phyloP scores from a whole-genome alignment of 2,888 invertebrate genomes.

The Agrilus mali region DNA sequence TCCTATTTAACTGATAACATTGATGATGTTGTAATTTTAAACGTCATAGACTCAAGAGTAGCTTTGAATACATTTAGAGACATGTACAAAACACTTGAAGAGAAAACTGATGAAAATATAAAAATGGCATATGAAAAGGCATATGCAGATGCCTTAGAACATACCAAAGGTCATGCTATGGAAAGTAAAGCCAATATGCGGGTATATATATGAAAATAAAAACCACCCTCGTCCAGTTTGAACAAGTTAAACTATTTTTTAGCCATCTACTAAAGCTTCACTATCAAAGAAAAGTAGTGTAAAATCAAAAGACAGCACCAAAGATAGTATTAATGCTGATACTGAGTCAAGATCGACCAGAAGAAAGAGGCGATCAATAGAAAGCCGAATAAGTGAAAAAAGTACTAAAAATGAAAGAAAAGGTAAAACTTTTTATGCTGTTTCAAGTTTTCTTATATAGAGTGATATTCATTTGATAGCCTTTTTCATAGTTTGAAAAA shows the following conservation, averaged over 20 bases:
- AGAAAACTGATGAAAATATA: constrained; percentile 12
- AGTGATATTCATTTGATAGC: no score
- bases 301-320: constrained; percentile 4
- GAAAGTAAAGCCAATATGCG: constrained; percentile 2
- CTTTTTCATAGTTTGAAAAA: no score
- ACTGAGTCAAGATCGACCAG: neutral
- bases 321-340: constrained; percentile 1
- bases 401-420: no score
- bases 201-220: no score
- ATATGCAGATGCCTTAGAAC: constrained; percentile 4
- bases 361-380: no score
- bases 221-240: no score
- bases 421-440: no score
- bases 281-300: neutral
- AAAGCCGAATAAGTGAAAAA: no score
- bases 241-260: no score
- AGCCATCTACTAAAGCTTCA: no score
- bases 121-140: constrained; percentile 7
- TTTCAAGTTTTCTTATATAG: no score
- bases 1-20: constrained; percentile 28
- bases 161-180: neutral
- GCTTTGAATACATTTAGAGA: constrained; percentile 29
- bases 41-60: constrained; percentile 27
- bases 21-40: constrained; percentile 28
- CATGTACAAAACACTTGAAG: constrained; percentile 21